Percentiles rank a stretch among this genome's conserved stretches.
These are phyloP conservation scores for Acanthopagrus latus DNA, from an alignment of 2,797 vertebrate species.

Conservation along the genomic window DNA sequence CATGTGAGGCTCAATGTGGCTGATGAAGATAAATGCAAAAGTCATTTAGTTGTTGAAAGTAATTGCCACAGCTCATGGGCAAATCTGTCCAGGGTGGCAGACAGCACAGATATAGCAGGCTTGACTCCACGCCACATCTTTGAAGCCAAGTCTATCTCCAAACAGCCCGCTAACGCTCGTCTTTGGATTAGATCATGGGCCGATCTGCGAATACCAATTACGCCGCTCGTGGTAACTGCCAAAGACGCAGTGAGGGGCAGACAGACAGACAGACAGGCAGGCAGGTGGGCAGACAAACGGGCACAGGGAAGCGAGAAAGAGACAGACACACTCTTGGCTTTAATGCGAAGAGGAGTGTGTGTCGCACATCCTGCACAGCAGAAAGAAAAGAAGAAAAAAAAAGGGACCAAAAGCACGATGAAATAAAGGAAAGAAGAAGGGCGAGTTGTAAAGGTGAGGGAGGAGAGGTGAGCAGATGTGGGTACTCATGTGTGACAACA, in stretches of 20 bases:
- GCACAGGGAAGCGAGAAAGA: slow-evolving; percentile 4
- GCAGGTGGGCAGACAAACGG: slow-evolving; percentile 53
- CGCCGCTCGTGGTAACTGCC: slow-evolving; percentile 57
- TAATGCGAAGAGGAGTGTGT: slow-evolving; percentile 18
- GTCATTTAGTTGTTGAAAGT: slow-evolving; percentile 66
- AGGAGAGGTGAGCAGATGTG: slow-evolving; percentile 46
- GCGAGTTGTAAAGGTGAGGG: slow-evolving; percentile 40
- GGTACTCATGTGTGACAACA: slow-evolving; percentile 55
- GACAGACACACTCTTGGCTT: slow-evolving; percentile 17
- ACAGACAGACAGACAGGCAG: slow-evolving; percentile 55
- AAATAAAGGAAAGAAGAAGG: slow-evolving; percentile 28
- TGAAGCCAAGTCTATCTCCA: slow-evolving; percentile 77
- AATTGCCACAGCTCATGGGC: slow-evolving; percentile 67
- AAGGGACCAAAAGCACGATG: not conserved
- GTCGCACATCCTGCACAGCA: not conserved
- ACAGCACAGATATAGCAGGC: slow-evolving; percentile 67
- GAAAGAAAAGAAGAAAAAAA: not conserved
- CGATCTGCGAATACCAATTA: slow-evolving; percentile 72
- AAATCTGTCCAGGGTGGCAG: slow-evolving; percentile 69
- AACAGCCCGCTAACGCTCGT: slow-evolving; percentile 64
- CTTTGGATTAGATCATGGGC: slow-evolving; percentile 72
- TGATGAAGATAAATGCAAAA: slow-evolving; percentile 79
- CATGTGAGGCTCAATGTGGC: slow-evolving; percentile 72
- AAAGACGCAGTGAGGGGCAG: slow-evolving; percentile 58
- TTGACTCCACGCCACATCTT: slow-evolving; percentile 69